Evolutionary conservation across 2,113 vertebrate genomes (phyloP), one percentile per base, ranked within the genome.

Genomic region (Leptobrachium ailaonicum): DNA sequence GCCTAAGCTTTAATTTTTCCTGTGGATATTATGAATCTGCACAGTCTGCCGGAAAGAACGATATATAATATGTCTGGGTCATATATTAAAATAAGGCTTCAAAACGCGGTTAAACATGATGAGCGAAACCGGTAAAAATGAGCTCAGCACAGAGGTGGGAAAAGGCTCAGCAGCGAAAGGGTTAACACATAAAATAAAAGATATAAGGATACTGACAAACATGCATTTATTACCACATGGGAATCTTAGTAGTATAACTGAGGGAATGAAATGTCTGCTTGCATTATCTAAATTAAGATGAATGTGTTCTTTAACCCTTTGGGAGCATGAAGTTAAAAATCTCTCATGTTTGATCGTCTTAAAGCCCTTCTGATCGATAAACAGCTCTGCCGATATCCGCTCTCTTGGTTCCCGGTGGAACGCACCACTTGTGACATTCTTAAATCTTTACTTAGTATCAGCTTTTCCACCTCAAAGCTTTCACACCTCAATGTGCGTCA

Each of bases 231-330:
- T 32, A 32, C 20, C 20, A 32, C 20, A 32, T 32, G 20, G 20
- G 20, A 32, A 32, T 32, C 20, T 32, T 32, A 32, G 20, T 32
- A 32, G 20, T 50, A 4, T 50, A 42, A 43, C 20, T 76, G 74
- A n/a, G 74, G 53, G 53, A 66, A 76, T 14, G 3, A 43, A 7
- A 69, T 43, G 75, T 69, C 53, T 44, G 54, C 53, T 58, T 12
- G 54, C 41, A 77, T 69, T 77, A 77, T 14, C 2, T 50, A 0
- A 2, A 77, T 77, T 69, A 7, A 44, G 75, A 77, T 77, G 43
- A 77, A 68, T 77, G 66, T 77, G 44, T 47, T 4, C 66, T 32
- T 44, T 45, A 40, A 53, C 54, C 64, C 12, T n/a, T 8, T 40
- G 43, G 43, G 6, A 43, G 42, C 42, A 3, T 41, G 14, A 41